A percentile compares a stretch with the other conserved stretches of the same genome.
These are phyloP conservation scores for Charina bottae DNA, from an alignment of 2,113 vertebrate genomes.

Conservation along the genomic window DNA sequence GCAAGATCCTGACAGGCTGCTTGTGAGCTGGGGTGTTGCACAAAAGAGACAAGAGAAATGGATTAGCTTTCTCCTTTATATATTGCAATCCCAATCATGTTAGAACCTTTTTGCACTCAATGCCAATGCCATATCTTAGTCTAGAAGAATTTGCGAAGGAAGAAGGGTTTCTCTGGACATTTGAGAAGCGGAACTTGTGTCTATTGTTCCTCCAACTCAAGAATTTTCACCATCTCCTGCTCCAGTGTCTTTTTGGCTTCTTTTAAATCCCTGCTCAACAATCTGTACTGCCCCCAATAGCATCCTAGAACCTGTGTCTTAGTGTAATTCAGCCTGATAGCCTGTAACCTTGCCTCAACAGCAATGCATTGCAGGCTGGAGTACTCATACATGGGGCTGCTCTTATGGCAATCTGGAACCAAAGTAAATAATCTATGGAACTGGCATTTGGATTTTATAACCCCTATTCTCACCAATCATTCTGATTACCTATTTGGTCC, in stretches of 20 bases:
- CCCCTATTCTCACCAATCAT: background rate
- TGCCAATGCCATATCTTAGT: background rate
- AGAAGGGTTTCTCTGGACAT: background rate
- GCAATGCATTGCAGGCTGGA: background rate
- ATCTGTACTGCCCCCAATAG: background rate
- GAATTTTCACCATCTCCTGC: background rate
- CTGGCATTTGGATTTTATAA: background rate
- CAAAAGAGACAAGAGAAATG: background rate
- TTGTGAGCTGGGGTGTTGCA: slow-evolving; percentile 72
- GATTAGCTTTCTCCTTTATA: slow-evolving; percentile 34
- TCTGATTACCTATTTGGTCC: background rate
- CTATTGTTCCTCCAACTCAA: background rate
- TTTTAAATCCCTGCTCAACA: background rate
- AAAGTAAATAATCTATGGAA: background rate
- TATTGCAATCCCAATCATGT: background rate
- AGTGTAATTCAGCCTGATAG: background rate
- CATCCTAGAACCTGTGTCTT: background rate
- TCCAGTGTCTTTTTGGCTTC: background rate
- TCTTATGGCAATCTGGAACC: background rate
- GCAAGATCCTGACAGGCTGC: slow-evolving; percentile 69
- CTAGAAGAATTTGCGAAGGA: background rate
- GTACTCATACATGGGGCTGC: background rate
- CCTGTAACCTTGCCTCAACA: background rate
- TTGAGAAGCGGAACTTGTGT: background rate
- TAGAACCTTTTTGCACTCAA: background rate